phyloP scores from a whole-genome alignment of 2,113 vertebrate species.

The Phocoena sinus region DNA sequence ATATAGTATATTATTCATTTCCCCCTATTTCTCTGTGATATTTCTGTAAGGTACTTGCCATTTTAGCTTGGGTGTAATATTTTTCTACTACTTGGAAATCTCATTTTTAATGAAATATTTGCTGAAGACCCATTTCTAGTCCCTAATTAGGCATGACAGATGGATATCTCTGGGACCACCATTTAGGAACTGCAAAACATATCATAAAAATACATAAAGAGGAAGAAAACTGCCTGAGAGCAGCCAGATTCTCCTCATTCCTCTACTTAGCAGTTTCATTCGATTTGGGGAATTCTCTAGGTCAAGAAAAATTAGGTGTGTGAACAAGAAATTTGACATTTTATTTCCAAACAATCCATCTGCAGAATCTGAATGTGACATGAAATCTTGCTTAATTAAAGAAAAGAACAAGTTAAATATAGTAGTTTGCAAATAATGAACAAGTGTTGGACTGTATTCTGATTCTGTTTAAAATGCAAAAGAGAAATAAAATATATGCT shows the following conservation, averaged over 20 bases:
- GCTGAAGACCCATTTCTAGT: conserved; percentile 45
- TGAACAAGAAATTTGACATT: conserved; percentile 61
- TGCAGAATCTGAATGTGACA: conserved; percentile 39
- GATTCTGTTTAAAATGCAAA: conserved; percentile 39
- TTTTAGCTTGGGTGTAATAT: conserved; percentile 41
- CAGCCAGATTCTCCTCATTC: neutral
- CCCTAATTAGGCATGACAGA: conserved; percentile 67
- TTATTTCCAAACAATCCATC: conserved; percentile 55
- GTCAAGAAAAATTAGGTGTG: conserved; percentile 57
- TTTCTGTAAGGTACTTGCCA: conserved; percentile 51
- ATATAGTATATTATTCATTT: conserved; percentile 48
- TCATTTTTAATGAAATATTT: conserved; percentile 67
- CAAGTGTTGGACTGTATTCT: conserved; percentile 37
- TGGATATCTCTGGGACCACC: conserved; percentile 56
- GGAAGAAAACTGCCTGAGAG: conserved; percentile 15
- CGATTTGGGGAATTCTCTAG: conserved; percentile 56
- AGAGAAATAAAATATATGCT: conserved; percentile 58
- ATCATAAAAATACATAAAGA: conserved; percentile 49
- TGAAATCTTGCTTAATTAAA: conserved; percentile 32
- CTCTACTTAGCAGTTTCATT: conserved; percentile 32
- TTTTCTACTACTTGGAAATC: conserved; percentile 58
- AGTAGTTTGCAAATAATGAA: conserved; percentile 42
- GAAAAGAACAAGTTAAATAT: conserved; percentile 49
- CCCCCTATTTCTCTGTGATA: conserved; percentile 17
- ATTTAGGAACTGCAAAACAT: conserved; percentile 50